A percentile compares a stretch with the other conserved stretches of the same genome.
Conservation (phyloP, 1,140 invertebrate genomes). For the Oscheius sp. region DNA sequence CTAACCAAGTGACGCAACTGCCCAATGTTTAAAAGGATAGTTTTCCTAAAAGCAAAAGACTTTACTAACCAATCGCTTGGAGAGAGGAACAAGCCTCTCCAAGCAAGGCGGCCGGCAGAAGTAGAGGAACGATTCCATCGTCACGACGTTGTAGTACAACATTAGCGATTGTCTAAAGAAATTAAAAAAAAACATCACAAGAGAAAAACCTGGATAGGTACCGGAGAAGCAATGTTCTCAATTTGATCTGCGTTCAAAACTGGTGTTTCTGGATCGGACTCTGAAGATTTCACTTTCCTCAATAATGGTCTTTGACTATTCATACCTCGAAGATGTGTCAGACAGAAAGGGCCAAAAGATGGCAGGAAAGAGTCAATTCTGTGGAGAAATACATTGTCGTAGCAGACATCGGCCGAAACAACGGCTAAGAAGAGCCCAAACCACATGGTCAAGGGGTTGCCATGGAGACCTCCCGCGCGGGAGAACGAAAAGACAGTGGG, state of each 20-base stretch:
- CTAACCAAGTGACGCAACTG: too few species aligned
- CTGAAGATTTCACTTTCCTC: too few species aligned
- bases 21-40: too few species aligned
- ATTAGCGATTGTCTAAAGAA: too few species aligned
- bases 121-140: too few species aligned
- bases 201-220: too few species aligned
- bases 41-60: too few species aligned
- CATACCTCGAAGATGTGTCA: neutral
- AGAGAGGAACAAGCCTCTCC: neutral
- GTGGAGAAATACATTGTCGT: neutral
- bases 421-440: neutral
- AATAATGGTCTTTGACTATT: neutral
- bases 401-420: neutral
- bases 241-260: neutral
- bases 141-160: too few species aligned
- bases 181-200: too few species aligned
- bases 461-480: too few species aligned
- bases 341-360: neutral
- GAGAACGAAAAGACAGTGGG: too few species aligned
- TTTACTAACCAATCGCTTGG: neutral
- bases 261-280: neutral
- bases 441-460: neutral
- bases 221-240: too few species aligned
- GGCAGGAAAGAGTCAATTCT: neutral
- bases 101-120: neutral